Evolutionary conservation across 2,797 vertebrate genomes (phyloP).

Genomic region (Jordanella pulchra): DNA sequence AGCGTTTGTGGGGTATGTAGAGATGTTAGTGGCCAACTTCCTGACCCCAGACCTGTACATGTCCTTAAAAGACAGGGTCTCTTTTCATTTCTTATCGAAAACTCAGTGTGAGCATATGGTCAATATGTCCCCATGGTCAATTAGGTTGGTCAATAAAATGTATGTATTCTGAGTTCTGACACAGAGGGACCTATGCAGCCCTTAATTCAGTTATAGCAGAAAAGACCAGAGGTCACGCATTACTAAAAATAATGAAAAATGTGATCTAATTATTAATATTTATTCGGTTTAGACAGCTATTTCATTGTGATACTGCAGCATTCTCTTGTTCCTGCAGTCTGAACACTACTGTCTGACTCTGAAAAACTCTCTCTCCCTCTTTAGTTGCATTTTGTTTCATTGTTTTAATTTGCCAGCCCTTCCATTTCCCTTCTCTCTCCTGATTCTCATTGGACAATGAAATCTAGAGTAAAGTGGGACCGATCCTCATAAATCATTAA

Average conservation of each 20-base stretch:
- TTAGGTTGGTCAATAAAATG: not conserved
- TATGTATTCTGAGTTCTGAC: not conserved
- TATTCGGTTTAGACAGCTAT: not conserved
- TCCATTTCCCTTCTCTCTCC: constrained; percentile 53
- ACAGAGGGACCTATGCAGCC: too few species aligned
- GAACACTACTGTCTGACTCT: constrained; percentile 2
- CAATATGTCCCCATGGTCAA: not conserved
- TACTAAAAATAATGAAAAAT: constrained; percentile 4
- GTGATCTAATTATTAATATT: not conserved
- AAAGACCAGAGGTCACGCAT: constrained; percentile 56
- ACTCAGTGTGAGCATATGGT: not conserved
- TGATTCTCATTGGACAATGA: constrained; percentile 76
- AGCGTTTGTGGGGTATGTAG: not conserved
- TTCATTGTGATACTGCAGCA: not conserved
- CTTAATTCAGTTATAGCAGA: not conserved
- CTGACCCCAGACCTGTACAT: not conserved
- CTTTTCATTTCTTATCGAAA: not conserved
- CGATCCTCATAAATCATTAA: constrained; percentile 90
- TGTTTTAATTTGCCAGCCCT: constrained; percentile 63
- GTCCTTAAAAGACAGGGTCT: not conserved
- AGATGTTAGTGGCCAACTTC: not conserved
- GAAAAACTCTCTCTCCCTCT: constrained; percentile 5
- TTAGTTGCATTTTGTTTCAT: constrained; percentile 49
- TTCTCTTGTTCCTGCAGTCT: not conserved
- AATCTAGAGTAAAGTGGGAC: constrained; percentile 80